Base-by-base conservation (phyloP, 2,888 invertebrate species). In the Sesamia inferens region DNA sequence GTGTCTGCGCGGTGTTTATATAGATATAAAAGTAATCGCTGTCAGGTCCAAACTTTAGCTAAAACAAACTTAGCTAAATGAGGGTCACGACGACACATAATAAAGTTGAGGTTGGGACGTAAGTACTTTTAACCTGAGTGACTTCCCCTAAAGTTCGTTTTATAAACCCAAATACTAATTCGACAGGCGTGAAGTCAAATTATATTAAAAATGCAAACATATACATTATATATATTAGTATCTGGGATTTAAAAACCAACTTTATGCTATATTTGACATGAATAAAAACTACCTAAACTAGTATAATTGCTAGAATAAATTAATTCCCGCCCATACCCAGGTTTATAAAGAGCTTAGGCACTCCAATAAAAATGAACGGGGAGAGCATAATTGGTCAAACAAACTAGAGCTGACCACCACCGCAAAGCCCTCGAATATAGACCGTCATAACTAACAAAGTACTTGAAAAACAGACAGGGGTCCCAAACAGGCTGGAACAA, bases 401-500 rank as follows among this genome's bases (percentile, higher is more conserved):
- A 51, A 72, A 73, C 48, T 55, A 67, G 69, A 64, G 58, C 71
- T 68, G 72, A 63, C 59, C 11, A 24, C 16, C 22, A 73, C 71
- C 39, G 24, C 79, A 79, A 71, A 82, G 16, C 59, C 55, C 55
- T 11, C 22, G 44, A 68, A 79, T 42, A 81, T 54, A 66, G 54
- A 57, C 68, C 61, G 59, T 66, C 71, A 79, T 72, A 78, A 71
- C 73, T 64, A 81, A 70, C 70, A 67, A 71, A 73, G 65, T 47
- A 74, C 51, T 68, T 71, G 55, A 80, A 87, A 87, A 81, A 83
- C 77, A 77, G 79, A 78, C 83, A 76, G 42, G 66, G 69, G 42
- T 69, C 24, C 74, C 61, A 62, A 82, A 83, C 74, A 74, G 71
- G 74, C 81, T 84, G 88, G 81, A 84, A 85, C 83, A 89, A 86